Evolutionary conservation across 2,888 invertebrate genomes (phyloP), one percentile per base, ranked within the genome.

Genomic region (Holacanthella duospinosa): DNA sequence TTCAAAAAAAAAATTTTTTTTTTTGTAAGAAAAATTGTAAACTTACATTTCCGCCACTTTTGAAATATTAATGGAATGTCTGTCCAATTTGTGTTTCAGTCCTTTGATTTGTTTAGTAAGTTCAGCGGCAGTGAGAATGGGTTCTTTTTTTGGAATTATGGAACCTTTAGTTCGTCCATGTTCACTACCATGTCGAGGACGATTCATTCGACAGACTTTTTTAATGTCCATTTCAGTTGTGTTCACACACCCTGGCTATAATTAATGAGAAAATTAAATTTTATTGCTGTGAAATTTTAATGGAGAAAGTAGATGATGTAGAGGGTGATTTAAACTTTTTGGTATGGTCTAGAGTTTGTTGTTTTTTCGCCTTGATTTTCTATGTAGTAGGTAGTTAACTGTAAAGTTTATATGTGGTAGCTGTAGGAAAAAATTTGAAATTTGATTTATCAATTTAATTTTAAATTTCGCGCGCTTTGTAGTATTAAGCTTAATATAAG

Each of bases 181-280:
- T 53, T 68, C 68, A 53, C 66, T 66, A 19, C 70, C 71, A 60
- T 71, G 73, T 43, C 72, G 66, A 6, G 75, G 75, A 61, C 79
- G 78, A 74, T 79, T 79, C 78, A 79, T 80, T 65, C 82, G 77
- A 74, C 83, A 95, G 56, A 93, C 86, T 80, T 99, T 99, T 78
- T 93, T 93, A 54, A 97, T 95, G 77, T 99, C 99, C 76, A 97
- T 85, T 78, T 99, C 97, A 0, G 96, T 97, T 0, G 96, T 97
- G 79, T 97, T 99, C 43, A 99, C 95, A 79, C 95, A 96, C 61
- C 97, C 97, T 9, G 99, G 97, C 91, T 93, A 77, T 0, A 79
- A 79, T 67, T 61, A 43, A 60, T 60, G 43, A 55, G 16, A 21
- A 36, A 36, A 36, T 36, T 12, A 36, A 36, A 36, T 36, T 36